phyloP scores from a whole-genome alignment of 2,888 invertebrate genomes.

The Plagodis dolabraria region DNA sequence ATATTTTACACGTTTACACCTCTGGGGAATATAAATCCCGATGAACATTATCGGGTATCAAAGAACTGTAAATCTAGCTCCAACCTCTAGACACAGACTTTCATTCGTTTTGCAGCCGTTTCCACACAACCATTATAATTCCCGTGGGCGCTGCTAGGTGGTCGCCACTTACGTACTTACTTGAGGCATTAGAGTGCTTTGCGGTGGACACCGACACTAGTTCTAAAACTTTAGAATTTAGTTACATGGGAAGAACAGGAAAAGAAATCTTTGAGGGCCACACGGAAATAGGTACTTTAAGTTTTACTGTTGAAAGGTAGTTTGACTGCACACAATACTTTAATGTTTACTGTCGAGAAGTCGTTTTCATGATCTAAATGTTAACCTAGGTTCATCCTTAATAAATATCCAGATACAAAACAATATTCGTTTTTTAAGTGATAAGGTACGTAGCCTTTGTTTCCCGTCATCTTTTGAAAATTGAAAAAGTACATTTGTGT shows the following conservation, averaged over 20 bases:
- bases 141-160: slow-evolving; percentile 62
- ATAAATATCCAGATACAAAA: too few relatives aligned
- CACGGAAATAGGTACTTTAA: not conserved
- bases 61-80: slow-evolving; percentile 70
- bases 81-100: slow-evolving; percentile 54
- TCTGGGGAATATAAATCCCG: slow-evolving; percentile 44
- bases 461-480: too few relatives aligned
- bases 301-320: not conserved
- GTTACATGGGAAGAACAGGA: not conserved
- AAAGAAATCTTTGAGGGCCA: not conserved
- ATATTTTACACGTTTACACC: slow-evolving; percentile 32
- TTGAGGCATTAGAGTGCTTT: slow-evolving; percentile 23
- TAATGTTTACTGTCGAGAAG: too few relatives aligned
- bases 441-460: slow-evolving; percentile 1
- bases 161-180: slow-evolving; percentile 53
- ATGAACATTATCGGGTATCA: slow-evolving; percentile 60
- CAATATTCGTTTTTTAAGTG: too few relatives aligned
- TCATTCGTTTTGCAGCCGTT: slow-evolving; percentile 68
- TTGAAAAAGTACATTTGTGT: too few relatives aligned
- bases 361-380: too few relatives aligned
- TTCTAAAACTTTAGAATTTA: slow-evolving; percentile 12
- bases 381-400: too few relatives aligned
- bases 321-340: not conserved
- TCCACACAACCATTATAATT: slow-evolving; percentile 70
- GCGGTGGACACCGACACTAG: slow-evolving; percentile 10